Base-by-base conservation (phyloP, 2,888 invertebrate species). In the Aspidiotus destructor region DNA sequence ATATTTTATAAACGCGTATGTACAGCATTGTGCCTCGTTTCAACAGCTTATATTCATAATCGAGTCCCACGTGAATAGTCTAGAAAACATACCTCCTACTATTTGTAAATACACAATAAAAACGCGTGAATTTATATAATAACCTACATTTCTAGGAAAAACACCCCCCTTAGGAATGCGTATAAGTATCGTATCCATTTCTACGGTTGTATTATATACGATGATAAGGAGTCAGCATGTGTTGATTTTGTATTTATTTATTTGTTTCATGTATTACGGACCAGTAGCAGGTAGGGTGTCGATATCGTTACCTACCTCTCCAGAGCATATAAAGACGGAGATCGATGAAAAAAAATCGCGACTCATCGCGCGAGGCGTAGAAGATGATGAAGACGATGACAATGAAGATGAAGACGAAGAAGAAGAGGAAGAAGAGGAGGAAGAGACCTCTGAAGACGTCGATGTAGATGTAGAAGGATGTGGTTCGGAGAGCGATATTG, bases 401-500 rank as follows among this genome's bases (percentile, higher is more conserved):
- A 28, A 61, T 16, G 44, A 62, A 48, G 44, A 44, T 11, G 41
- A 44, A 13, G 62, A 62, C 10, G 52, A 62, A 62, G 65, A 65
- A 57, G 65, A 65, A 17, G n/a, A 48, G 15, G 41, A 62, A n/a
- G 62, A 62, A 52, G 65, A 65, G 15, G 65, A 65, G 17, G 65
- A 65, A 55, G 65, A 65, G 15, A 65, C 65, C 8, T 65, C 65
- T 2, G 65, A 65, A 65, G 65, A 65, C 44, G 65, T 65, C 41
- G 65, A 65, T 16, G 65, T 65, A 8, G 65, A 65, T n/a, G 65
- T 65, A 55, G 65, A 65, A 65, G 65, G 65, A 10, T 65, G 65
- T 44, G 65, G 65, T 10, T 65, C 65, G 16, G 65, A 65, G 42
- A 65, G 65, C 28, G 65, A 65, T 42, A 44, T 44, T 13, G 65